A percentile compares a stretch with the other conserved stretches of the same genome.
Evolutionary conservation across 1,140 invertebrate genomes (phyloP).

Genomic region (Drosophila tani): DNA sequence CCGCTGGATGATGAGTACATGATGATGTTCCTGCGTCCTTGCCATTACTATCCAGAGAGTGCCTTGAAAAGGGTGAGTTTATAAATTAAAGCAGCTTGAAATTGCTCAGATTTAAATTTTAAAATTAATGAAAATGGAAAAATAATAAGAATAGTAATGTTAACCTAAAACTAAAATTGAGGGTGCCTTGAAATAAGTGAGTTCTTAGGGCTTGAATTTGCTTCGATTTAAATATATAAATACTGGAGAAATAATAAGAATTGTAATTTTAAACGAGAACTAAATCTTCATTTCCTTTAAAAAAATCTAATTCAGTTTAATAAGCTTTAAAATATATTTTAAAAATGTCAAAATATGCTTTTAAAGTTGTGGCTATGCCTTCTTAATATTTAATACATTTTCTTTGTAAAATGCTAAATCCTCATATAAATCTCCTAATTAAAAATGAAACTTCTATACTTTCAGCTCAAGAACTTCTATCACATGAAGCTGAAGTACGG

Average conservation of each 20-base stretch:
- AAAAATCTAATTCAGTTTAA: neutral
- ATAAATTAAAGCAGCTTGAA: rapidly evolving
- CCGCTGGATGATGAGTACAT: slow-evolving; percentile 88
- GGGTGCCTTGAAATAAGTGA: slow-evolving; percentile 87
- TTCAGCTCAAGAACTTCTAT: slow-evolving; percentile 87
- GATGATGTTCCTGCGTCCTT: slow-evolving; percentile 88
- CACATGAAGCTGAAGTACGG: slow-evolving; percentile 87
- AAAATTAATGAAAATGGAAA: neutral
- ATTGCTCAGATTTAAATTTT: neutral
- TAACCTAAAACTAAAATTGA: slow-evolving; percentile 55
- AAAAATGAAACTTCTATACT: neutral
- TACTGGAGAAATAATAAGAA: neutral
- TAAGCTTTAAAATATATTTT: neutral
- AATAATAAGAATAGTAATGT: neutral
- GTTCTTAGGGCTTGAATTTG: slow-evolving; percentile 30
- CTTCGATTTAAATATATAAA: neutral
- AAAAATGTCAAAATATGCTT: neutral
- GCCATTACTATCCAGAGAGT: slow-evolving; percentile 89
- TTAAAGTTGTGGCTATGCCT: neutral
- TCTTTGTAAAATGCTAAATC: neutral
- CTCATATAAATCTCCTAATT: neutral
- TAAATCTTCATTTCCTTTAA: neutral
- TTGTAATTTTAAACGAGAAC: neutral
- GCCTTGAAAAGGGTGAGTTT: slow-evolving; percentile 87
- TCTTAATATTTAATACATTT: neutral